Conservation (phyloP, 1,140 invertebrate genomes). For the Bombus terrestris region DNA sequence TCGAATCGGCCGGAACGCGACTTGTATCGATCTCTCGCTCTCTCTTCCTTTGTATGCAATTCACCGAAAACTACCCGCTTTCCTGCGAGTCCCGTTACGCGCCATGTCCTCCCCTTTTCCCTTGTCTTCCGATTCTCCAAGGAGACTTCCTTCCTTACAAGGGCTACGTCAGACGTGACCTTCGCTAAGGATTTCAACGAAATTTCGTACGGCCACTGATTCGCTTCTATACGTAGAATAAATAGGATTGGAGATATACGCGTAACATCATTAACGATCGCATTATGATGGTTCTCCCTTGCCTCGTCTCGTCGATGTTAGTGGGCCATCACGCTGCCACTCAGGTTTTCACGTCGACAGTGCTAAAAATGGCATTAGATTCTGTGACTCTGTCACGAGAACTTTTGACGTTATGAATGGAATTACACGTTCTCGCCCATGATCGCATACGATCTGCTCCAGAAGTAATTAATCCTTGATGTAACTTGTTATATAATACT, state of each 20-base stretch:
- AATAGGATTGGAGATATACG: too few relatives aligned
- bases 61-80: background rate
- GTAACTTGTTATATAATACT: too few relatives aligned
- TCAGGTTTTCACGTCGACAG: too few relatives aligned
- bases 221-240: background rate
- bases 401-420: too few relatives aligned
- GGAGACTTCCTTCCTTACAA: background rate
- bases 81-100: background rate
- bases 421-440: background rate
- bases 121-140: too few relatives aligned
- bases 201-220: background rate
- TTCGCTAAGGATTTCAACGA: background rate
- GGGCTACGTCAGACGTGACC: too few relatives aligned
- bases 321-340: background rate
- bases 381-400: background rate
- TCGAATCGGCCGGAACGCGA: slow-evolving; percentile 24
- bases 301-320: background rate
- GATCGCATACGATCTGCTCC: too few relatives aligned
- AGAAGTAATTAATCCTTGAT: too few relatives aligned
- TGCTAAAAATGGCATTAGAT: background rate
- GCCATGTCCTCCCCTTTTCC: too few relatives aligned
- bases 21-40: slow-evolving; percentile 33
- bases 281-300: too few relatives aligned
- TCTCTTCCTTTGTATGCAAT: background rate
- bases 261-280: too few relatives aligned